Conservation (phyloP, 2,888 invertebrate genomes). For the Drosophila atripex region DNA sequence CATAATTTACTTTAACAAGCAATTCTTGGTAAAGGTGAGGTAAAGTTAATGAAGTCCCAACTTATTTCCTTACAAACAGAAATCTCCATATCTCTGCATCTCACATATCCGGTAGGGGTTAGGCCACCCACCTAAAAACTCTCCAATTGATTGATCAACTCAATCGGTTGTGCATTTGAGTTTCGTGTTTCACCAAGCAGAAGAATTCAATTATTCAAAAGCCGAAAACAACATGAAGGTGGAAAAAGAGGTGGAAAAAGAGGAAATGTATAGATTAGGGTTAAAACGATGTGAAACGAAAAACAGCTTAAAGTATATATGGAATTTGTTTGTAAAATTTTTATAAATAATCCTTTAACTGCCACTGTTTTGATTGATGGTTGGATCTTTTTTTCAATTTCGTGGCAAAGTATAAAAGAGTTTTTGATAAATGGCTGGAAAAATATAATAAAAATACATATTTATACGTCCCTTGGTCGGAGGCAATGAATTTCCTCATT, state of each 20-base stretch:
- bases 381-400: neutral
- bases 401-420: neutral
- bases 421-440: neutral
- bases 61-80: neutral
- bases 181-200: slow-evolving; percentile 70
- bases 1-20: neutral
- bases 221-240: slow-evolving; percentile 52
- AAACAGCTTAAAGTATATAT: neutral
- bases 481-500: slow-evolving; percentile 46
- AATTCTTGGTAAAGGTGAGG: neutral
- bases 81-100: slow-evolving; percentile 33
- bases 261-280: slow-evolving; percentile 7
- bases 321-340: slow-evolving; percentile 8
- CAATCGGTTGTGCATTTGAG: slow-evolving; percentile 60
- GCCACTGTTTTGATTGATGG: slow-evolving; percentile 1
- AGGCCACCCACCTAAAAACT: slow-evolving; percentile 12
- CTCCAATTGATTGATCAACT: slow-evolving; percentile 73
- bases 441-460: slow-evolving; percentile 1
- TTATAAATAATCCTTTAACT: slow-evolving; percentile 38
- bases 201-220: slow-evolving; percentile 77
- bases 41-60: slow-evolving; percentile 1
- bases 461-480: slow-evolving; percentile 4
- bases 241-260: slow-evolving; percentile 7
- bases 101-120: slow-evolving; percentile 29
- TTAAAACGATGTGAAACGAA: slow-evolving; percentile 23